Conservation (phyloP, 2,888 invertebrate species). For the Pterostichus madidus region DNA sequence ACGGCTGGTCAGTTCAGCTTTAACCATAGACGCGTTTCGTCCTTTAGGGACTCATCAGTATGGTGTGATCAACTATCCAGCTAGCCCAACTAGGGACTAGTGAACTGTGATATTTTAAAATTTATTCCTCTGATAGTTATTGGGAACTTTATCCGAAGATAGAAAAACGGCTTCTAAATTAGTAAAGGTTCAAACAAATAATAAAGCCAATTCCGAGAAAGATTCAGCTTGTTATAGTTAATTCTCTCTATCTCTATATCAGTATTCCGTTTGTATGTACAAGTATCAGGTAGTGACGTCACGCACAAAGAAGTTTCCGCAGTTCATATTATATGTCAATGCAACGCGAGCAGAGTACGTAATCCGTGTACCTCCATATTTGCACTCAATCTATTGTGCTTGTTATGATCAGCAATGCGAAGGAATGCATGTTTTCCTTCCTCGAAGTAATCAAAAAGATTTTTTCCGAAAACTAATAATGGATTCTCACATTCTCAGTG, state of each 20-base stretch:
- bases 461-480: slow-evolving; percentile 6
- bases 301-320: slow-evolving; percentile 9
- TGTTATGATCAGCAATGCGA: slow-evolving; percentile 1
- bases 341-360: slow-evolving; percentile 8
- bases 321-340: slow-evolving; percentile 10
- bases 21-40: no score
- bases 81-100: no score
- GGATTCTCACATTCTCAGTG: background rate
- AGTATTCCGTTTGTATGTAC: background rate
- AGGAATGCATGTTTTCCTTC: background rate
- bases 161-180: no score
- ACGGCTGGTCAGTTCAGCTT: no score
- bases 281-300: background rate
- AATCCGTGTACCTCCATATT: background rate
- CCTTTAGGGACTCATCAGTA: no score
- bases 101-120: no score
- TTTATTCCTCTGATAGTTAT: no score
- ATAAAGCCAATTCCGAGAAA: no score
- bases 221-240: no score
- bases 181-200: no score
- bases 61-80: no score
- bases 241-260: background rate
- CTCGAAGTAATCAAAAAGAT: background rate
- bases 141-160: no score
- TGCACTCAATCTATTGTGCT: slow-evolving; percentile 11